Conservation (phyloP, 2,113 vertebrate genomes). For the Capricornis sumatraensis region DNA sequence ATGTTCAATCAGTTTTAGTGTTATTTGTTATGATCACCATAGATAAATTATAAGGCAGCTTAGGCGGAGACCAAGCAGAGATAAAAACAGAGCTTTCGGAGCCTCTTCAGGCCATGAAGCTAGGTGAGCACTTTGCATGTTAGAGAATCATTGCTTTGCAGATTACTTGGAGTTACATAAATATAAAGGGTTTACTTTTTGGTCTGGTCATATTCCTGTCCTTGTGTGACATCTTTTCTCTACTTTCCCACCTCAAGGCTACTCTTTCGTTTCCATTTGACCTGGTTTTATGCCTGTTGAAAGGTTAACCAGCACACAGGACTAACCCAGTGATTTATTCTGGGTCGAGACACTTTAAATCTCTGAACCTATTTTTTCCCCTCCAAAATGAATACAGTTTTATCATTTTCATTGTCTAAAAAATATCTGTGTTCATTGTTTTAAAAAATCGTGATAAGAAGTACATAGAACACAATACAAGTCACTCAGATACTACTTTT, state of each 20-base stretch:
- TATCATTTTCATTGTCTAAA: not conserved
- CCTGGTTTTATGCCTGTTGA: not conserved
- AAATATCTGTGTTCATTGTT: not conserved
- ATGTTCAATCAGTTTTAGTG: not conserved
- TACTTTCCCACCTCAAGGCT: not conserved
- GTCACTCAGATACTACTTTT: not conserved
- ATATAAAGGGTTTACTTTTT: not conserved
- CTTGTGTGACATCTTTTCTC: not conserved
- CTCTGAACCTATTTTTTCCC: not conserved
- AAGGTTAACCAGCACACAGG: not conserved
- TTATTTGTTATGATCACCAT: not conserved
- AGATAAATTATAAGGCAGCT: not conserved
- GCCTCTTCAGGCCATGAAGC: not conserved
- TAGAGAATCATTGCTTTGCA: not conserved
- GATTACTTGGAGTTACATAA: not conserved
- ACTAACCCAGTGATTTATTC: not conserved
- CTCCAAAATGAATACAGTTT: not conserved
- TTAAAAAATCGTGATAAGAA: not conserved
- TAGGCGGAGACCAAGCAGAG: not conserved
- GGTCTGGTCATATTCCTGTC: not conserved
- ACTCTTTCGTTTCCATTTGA: not conserved
- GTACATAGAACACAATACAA: not conserved
- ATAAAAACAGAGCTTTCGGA: not conserved
- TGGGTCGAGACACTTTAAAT: not conserved
- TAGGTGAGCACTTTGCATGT: not conserved